Evolutionary conservation across 2,888 invertebrate species (phyloP).

Genomic region (Hypsopygia costalis): DNA sequence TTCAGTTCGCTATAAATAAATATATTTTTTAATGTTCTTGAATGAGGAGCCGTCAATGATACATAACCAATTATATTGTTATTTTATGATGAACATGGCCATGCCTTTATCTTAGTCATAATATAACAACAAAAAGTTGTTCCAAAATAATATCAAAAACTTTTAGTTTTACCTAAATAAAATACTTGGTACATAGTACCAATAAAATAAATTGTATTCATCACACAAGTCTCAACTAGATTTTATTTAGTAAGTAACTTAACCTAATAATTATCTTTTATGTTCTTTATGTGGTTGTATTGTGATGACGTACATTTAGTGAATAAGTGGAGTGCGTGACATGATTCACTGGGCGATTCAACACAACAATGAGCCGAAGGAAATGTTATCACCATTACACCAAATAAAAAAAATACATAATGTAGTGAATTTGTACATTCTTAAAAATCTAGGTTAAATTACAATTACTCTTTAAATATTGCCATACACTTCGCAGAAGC

Average conservation of each 20-base stretch:
- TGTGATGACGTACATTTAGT: conserved; percentile 9
- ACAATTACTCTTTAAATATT: conserved; percentile 32
- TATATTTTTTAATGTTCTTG: too few species aligned
- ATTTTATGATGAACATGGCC: conserved; percentile 6
- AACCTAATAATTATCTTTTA: conserved; percentile 1
- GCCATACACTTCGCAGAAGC: conserved; percentile 62
- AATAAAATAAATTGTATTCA: conserved; percentile 41
- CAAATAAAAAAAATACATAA: conserved; percentile 22
- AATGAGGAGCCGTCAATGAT: too few species aligned
- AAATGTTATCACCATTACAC: not conserved
- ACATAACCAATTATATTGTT: too few species aligned
- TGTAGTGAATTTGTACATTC: conserved; percentile 43
- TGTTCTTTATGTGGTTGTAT: not conserved
- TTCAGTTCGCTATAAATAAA: too few species aligned
- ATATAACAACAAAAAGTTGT: conserved; percentile 3
- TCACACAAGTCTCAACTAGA: conserved; percentile 29
- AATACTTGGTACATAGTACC: conserved; percentile 57
- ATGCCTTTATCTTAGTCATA: conserved; percentile 7
- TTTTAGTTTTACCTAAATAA: conserved; percentile 2
- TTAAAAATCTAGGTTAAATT: conserved; percentile 32
- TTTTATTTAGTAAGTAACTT: conserved; percentile 19
- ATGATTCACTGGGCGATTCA: conserved; percentile 8
- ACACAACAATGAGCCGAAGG: conserved; percentile 5
- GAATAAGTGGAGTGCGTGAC: conserved; percentile 1
- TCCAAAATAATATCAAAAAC: conserved; percentile 1